Percentiles rank a stretch among this genome's conserved stretches.
Evolutionary conservation across 2,888 invertebrate species (phyloP).

Genomic region (Trachelus troglodyta): DNA sequence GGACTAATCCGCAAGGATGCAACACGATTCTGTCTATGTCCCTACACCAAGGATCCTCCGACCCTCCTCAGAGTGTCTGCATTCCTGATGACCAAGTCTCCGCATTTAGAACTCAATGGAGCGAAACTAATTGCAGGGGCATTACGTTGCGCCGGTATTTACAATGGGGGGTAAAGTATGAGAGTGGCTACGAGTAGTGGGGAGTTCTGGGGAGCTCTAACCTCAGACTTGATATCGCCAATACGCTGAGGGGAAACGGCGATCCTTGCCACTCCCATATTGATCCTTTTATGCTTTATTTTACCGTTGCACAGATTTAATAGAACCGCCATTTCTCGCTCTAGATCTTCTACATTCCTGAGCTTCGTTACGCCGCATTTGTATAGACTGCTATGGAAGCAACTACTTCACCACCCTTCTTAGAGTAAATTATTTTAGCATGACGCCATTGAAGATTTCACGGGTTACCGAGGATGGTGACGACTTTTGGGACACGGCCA

Average conservation of each 20-base stretch:
- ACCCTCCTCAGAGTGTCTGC: slow-evolving; percentile 54
- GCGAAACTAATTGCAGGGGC: slow-evolving; percentile 60
- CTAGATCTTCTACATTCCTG: neutral
- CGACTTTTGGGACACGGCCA: neutral
- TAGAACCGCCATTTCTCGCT: neutral
- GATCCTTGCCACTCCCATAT: neutral
- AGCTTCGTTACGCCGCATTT: neutral
- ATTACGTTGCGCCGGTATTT: slow-evolving; percentile 23
- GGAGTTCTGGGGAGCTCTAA: neutral
- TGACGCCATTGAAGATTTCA: neutral
- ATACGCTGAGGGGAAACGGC: neutral
- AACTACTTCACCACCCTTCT: neutral
- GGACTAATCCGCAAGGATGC: slow-evolving; percentile 55
- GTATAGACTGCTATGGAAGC: neutral
- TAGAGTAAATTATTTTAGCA: neutral
- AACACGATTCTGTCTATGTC: slow-evolving; percentile 24
- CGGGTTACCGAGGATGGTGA: neutral
- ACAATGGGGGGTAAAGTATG: neutral
- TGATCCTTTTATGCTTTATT: neutral
- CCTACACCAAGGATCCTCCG: slow-evolving; percentile 45
- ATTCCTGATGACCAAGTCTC: slow-evolving; percentile 61
- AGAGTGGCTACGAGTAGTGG: neutral
- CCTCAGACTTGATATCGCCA: neutral
- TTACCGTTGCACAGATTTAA: neutral
- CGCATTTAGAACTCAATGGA: slow-evolving; percentile 66